Evolutionary conservation across 2,113 vertebrate species (phyloP).

Genomic region (Junco hyemalis): DNA sequence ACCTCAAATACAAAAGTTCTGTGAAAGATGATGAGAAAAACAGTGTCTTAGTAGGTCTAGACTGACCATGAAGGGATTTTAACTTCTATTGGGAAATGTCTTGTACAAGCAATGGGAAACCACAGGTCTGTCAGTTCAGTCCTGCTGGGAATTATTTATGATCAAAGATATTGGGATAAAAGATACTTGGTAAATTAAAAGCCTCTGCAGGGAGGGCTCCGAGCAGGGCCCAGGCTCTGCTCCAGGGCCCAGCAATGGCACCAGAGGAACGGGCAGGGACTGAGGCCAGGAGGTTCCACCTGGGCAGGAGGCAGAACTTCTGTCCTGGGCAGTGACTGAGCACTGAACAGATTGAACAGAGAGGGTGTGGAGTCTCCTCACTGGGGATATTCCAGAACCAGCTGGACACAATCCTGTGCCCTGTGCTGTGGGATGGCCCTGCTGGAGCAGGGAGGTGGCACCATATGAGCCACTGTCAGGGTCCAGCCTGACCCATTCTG

Average conservation of each 20-base stretch:
- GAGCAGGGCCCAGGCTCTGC: background rate
- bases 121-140: background rate
- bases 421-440: background rate
- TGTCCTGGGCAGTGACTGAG: fast-evolving
- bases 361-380: background rate
- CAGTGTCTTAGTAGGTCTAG: background rate
- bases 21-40: background rate
- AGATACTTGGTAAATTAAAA: background rate
- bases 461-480: background rate
- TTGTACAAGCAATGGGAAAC: background rate
- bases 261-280: background rate
- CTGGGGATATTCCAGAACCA: fast-evolving
- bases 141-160: background rate
- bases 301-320: background rate
- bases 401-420: background rate
- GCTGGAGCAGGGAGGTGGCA: background rate
- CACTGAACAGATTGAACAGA: fast-evolving
- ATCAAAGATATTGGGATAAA: background rate
- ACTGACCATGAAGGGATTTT: background rate
- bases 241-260: background rate
- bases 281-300: background rate
- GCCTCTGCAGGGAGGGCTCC: background rate
- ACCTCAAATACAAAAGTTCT: background rate
- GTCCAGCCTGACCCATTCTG: background rate
- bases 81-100: background rate